Conservation (phyloP, 2,113 vertebrate species). For the Andinoacara biseriatus region DNA sequence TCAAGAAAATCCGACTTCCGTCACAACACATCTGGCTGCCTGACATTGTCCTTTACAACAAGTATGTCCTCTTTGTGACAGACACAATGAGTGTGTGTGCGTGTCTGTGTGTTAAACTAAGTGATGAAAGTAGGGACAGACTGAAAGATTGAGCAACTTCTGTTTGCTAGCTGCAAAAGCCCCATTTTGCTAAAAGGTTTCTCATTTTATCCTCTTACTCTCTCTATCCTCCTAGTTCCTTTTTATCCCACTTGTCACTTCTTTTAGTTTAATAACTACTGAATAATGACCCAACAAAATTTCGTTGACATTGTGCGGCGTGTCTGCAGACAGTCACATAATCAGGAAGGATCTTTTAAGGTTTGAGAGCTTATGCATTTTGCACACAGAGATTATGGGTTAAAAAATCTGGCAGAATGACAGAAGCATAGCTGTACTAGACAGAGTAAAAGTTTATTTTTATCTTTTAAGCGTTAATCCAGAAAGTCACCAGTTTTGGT, state of each 20-base stretch:
- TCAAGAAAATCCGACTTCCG: constrained; percentile 81
- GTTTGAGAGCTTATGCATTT: neutral
- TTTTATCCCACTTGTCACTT: constrained; percentile 13
- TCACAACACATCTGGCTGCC: constrained; percentile 85
- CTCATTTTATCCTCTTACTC: constrained; percentile 28
- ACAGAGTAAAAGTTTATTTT: neutral
- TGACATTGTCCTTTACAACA: constrained; percentile 86
- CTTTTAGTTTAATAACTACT: neutral
- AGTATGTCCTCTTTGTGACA: constrained; percentile 58
- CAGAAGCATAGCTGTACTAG: neutral
- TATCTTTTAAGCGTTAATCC: neutral
- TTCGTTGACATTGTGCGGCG: neutral
- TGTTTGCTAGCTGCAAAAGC: constrained; percentile 14
- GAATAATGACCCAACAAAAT: neutral
- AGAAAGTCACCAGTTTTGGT: neutral
- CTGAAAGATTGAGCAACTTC: neutral
- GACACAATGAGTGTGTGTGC: neutral
- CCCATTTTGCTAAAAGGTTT: constrained; percentile 25
- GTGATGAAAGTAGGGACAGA: constrained; percentile 23
- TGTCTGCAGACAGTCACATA: neutral
- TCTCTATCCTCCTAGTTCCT: constrained; percentile 6
- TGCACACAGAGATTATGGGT: neutral
- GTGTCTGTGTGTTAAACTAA: constrained; percentile 11
- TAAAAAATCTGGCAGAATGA: neutral
- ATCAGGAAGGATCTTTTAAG: constrained; percentile 4